Conservation (phyloP, 2,113 vertebrate species). For the Dipodomys ordii region DNA sequence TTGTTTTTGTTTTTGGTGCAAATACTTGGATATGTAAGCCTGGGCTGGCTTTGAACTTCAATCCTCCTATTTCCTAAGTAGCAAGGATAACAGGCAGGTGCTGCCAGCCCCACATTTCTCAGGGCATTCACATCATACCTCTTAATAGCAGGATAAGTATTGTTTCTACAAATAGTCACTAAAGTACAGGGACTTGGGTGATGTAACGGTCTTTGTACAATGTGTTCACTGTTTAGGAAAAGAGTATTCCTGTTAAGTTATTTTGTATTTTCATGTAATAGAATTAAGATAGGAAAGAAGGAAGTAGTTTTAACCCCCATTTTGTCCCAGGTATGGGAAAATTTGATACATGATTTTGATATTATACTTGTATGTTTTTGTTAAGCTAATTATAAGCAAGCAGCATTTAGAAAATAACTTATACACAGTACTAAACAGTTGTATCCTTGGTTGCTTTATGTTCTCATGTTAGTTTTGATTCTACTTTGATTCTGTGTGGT, state of each 20-base stretch:
- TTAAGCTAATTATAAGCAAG: constrained; percentile 43
- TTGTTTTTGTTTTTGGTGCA: too few relatives aligned
- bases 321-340: background rate
- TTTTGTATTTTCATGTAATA: constrained; percentile 4
- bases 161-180: constrained; percentile 11
- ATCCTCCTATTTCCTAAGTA: too few relatives aligned
- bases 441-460: constrained; percentile 81
- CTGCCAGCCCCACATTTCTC: background rate
- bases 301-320: background rate
- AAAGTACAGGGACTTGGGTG: constrained; percentile 2
- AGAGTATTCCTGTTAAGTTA: background rate
- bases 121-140: background rate
- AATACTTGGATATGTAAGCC: too few relatives aligned
- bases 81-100: too few relatives aligned
- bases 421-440: constrained; percentile 62
- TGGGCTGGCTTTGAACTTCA: too few relatives aligned
- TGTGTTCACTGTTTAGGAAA: constrained; percentile 11
- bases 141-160: constrained; percentile 30
- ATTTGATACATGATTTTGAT: background rate
- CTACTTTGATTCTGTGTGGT: constrained; percentile 84
- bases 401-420: background rate
- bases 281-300: background rate
- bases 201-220: background rate
- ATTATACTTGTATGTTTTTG: background rate
- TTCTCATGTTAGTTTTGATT: constrained; percentile 77